Conservation (phyloP, 2,888 invertebrate genomes). For the Drosophila kanekoi region DNA sequence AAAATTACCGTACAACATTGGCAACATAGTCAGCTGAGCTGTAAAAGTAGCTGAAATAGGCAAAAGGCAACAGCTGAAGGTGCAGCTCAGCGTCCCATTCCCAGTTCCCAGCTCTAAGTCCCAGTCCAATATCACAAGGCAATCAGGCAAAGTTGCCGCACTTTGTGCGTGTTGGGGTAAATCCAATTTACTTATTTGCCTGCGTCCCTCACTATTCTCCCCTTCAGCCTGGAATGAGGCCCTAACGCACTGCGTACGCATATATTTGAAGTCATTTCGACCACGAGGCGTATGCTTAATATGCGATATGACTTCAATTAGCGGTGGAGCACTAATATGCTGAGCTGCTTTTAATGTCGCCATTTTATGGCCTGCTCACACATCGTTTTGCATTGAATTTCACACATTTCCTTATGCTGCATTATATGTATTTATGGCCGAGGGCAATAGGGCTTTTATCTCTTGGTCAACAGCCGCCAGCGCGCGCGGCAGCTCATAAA, state of each 20-base stretch:
- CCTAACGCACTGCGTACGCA: conserved; percentile 2
- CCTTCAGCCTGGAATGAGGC: neutral
- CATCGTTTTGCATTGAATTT: conserved; percentile 62
- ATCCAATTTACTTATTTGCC: conserved; percentile 76
- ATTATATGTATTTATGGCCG: conserved; percentile 59
- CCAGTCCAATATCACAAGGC: conserved; percentile 66
- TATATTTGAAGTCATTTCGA: conserved; percentile 34
- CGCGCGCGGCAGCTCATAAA: conserved; percentile 52
- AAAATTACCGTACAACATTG: conserved; percentile 80
- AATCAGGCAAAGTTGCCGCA: conserved; percentile 75
- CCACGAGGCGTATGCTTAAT: conserved; percentile 50
- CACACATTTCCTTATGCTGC: conserved; percentile 41
- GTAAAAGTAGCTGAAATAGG: conserved; percentile 71
- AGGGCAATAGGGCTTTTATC: conserved; percentile 57
- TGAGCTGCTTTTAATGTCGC: conserved; percentile 57
- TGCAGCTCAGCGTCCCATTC: conserved; percentile 40
- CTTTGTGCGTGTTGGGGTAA: conserved; percentile 47
- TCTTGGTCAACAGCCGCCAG: conserved; percentile 51
- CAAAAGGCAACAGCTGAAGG: conserved; percentile 47
- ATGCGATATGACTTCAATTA: conserved; percentile 66
- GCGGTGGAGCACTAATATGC: conserved; percentile 37
- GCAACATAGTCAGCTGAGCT: conserved; percentile 80
- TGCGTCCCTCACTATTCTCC: conserved; percentile 12
- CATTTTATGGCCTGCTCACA: conserved; percentile 60
- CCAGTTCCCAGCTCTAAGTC: conserved; percentile 44